phyloP scores from a whole-genome alignment of 2,797 vertebrate species.

The Tolypeutes matacus region DNA sequence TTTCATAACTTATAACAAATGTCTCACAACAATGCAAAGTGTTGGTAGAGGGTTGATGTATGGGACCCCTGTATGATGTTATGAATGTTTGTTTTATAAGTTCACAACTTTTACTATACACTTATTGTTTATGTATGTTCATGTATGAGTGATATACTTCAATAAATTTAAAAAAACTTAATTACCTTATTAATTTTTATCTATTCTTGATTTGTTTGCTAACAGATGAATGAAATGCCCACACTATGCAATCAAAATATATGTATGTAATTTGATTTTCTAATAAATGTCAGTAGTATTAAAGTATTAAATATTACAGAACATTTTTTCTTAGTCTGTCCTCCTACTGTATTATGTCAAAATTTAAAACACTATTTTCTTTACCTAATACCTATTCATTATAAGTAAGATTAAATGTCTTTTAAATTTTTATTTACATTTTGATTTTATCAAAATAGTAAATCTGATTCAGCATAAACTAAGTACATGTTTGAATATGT shows the following conservation, averaged over 20 bases:
- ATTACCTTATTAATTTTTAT: background rate
- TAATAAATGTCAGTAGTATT: background rate
- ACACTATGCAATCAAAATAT: background rate
- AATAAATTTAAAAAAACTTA: too few species aligned
- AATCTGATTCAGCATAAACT: background rate
- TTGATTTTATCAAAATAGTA: constrained; percentile 29
- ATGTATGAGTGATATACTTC: too few species aligned
- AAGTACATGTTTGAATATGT: background rate
- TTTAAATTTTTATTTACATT: constrained; percentile 43
- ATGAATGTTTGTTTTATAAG: too few species aligned
- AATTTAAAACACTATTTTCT: background rate
- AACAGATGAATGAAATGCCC: background rate
- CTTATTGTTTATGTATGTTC: too few species aligned
- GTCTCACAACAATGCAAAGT: too few species aligned
- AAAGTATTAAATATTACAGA: background rate
- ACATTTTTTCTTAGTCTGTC: background rate
- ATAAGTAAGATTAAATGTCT: background rate
- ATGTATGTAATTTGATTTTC: background rate
- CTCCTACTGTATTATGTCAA: background rate
- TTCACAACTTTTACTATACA: too few species aligned
- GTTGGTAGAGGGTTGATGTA: too few species aligned
- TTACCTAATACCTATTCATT: background rate
- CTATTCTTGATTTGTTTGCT: background rate
- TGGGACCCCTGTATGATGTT: too few species aligned
- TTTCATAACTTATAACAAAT: too few species aligned